These are phyloP conservation scores for Carpatolechia fugitivella DNA, from an alignment of 2,888 invertebrate species.

Conservation along the genomic window DNA sequence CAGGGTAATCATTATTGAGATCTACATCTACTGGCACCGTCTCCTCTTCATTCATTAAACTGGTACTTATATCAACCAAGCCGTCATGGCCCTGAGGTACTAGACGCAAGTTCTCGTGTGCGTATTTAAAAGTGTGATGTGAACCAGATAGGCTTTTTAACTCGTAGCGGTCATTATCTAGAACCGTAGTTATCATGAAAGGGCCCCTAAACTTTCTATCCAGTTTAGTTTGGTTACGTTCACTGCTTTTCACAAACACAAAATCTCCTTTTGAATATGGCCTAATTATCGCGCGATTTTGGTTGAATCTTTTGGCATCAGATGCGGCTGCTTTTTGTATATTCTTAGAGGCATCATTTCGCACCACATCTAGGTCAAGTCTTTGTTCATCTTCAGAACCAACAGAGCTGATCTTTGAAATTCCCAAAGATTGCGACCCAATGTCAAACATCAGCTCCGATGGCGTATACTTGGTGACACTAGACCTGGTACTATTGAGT, in stretches of 20 bases:
- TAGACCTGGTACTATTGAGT: slow-evolving; percentile 22
- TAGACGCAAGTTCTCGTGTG: not conserved
- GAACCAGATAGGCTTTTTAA: not conserved
- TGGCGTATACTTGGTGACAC: slow-evolving; percentile 21
- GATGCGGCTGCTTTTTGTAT: not conserved
- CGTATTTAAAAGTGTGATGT: not conserved
- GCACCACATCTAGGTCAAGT: not conserved
- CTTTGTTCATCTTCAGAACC: too few species aligned
- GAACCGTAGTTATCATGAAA: not conserved
- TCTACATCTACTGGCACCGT: not conserved
- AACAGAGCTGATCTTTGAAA: too few species aligned
- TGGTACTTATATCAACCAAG: not conserved
- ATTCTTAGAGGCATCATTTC: not conserved
- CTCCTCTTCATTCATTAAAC: not conserved
- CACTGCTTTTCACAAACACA: not conserved
- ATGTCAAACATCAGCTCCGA: slow-evolving; percentile 25
- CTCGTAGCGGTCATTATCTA: not conserved
- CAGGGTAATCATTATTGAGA: too few species aligned
- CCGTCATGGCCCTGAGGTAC: not conserved
- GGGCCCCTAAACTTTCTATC: not conserved
- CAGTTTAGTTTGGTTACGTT: not conserved
- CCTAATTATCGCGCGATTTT: not conserved
- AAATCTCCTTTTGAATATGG: slow-evolving; percentile 3
- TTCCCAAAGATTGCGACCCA: slow-evolving; percentile 14
- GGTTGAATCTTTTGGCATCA: not conserved